Base-by-base conservation (phyloP, 2,888 invertebrate species). In the Ophion slaviceki region DNA sequence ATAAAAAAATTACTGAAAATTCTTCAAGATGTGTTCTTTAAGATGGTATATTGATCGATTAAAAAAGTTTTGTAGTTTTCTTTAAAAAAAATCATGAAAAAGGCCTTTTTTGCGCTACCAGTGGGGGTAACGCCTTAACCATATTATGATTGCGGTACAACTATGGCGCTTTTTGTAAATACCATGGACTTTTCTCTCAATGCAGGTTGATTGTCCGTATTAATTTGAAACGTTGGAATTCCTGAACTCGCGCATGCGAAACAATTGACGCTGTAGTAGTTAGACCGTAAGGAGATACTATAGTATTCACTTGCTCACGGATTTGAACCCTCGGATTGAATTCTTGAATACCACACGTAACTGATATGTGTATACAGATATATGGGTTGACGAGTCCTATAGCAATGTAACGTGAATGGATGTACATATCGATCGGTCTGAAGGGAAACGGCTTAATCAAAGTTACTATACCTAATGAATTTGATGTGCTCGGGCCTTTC, bases 331-430 rank as follows among this genome's bases (percentile, higher is more conserved):
- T 78, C 67, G 67, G 62, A 83, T 83, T 78, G 78, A 74, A 83
- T 83, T 78, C 82, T 74, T 66, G 72, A 82, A 78, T 78, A 78
- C 81, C 70, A 64, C 32, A 32, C 76, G 76, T 20, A 53, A 76
- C 76, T 14, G 64, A 76, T 76, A 53, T 61, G 24, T 17, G 36
- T 62, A 40, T 36, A 78, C 32, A 74, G 28, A 66, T 59, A 64
- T 64, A 53, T 47, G 53, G 24, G 45, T 20, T 1, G 11, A 78
- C 67, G 67, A 24, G 64, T 82, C 17, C 14, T 61, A 24, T 17
- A 24, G 61, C 71, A 7, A 59, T 62, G 24, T 53, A 59, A 14
- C 8, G 28, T 64, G 62, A 47, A 8, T 62, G 72, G 36, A 71
- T 57, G 62, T 62, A 45, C 17, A 36, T 45, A 62, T 74, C 40